A percentile compares a stretch with the other conserved stretches of the same genome.
Evolutionary conservation across 2,888 invertebrate species (phyloP).

Genomic region (Aspidiotus destructor): DNA sequence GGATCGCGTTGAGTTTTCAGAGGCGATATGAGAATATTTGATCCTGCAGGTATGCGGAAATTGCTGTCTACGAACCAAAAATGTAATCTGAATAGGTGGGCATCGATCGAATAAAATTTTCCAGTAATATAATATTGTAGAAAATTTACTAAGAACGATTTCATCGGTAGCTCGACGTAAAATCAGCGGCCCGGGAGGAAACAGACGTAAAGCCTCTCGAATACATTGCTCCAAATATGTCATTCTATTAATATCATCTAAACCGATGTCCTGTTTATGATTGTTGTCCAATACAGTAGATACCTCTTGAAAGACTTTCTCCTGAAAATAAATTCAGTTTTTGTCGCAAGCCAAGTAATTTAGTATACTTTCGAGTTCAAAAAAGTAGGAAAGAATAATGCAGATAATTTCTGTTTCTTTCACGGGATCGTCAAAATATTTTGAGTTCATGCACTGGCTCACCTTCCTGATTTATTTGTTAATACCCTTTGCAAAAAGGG

Average conservation of each 20-base stretch:
- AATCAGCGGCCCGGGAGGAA: conserved; percentile 34
- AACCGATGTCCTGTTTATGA: conserved; percentile 39
- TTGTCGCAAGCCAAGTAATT: no score
- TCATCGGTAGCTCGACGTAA: conserved; percentile 25
- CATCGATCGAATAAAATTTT: no score
- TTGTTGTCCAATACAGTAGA: conserved; percentile 35
- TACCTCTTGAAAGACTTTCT: conserved; percentile 36
- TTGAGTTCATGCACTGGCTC: no score
- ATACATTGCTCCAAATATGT: conserved; percentile 35
- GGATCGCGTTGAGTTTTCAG: conserved; percentile 13
- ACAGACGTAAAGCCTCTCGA: conserved; percentile 36
- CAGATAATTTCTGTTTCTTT: no score
- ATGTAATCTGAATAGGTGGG: no score
- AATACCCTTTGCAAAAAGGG: no score
- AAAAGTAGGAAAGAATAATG: no score
- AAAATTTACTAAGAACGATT: no score
- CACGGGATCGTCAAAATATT: no score
- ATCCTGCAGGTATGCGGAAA: conserved; percentile 15
- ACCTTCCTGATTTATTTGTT: no score
- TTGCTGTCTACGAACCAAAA: conserved; percentile 9
- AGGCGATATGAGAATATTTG: conserved; percentile 10
- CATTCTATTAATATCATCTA: conserved; percentile 42
- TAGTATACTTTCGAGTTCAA: no score
- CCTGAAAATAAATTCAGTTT: conserved; percentile 27
- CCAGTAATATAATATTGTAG: no score